Conservation (phyloP, 2,888 invertebrate species). For the Aricia artaxerxes region DNA sequence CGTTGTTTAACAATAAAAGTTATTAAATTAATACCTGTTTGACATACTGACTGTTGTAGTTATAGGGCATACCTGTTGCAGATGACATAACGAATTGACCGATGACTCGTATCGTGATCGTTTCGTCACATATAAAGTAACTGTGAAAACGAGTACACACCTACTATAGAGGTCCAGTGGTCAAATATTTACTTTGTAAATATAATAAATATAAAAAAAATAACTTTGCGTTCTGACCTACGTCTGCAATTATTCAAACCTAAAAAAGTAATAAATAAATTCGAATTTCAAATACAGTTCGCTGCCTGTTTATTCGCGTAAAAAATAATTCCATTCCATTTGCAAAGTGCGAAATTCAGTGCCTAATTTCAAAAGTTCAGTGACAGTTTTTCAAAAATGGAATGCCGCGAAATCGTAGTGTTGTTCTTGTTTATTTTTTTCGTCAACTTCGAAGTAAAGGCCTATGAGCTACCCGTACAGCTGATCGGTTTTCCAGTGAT, state of each 20-base stretch:
- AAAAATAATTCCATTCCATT: neutral
- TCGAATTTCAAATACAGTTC: neutral
- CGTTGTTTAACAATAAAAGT: neutral
- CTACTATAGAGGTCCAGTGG: neutral
- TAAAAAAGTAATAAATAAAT: neutral
- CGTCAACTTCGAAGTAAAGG: conserved; percentile 37
- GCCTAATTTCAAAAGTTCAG: neutral
- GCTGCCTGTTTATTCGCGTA: neutral
- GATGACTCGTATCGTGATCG: conserved; percentile 43
- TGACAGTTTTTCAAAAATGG: conserved; percentile 39
- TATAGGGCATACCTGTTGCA: neutral
- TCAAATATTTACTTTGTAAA: neutral
- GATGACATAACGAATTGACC: conserved; percentile 51
- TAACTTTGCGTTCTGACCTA: too few species aligned
- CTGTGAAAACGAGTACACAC: conserved; percentile 30
- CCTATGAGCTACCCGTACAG: conserved; percentile 89
- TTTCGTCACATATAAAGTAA: conserved; percentile 29
- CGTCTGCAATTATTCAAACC: too few species aligned
- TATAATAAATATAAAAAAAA: neutral
- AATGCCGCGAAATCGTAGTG: conserved; percentile 32
- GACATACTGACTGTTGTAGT: neutral
- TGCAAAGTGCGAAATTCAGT: neutral
- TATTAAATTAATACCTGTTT: neutral
- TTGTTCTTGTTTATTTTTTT: conserved; percentile 39
- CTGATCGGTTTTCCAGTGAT: conserved; percentile 92